A percentile compares a stretch with the other conserved stretches of the same genome.
These are phyloP conservation scores for Dicaeum eximium DNA, from an alignment of 2,113 vertebrate genomes.

Conservation along the genomic window DNA sequence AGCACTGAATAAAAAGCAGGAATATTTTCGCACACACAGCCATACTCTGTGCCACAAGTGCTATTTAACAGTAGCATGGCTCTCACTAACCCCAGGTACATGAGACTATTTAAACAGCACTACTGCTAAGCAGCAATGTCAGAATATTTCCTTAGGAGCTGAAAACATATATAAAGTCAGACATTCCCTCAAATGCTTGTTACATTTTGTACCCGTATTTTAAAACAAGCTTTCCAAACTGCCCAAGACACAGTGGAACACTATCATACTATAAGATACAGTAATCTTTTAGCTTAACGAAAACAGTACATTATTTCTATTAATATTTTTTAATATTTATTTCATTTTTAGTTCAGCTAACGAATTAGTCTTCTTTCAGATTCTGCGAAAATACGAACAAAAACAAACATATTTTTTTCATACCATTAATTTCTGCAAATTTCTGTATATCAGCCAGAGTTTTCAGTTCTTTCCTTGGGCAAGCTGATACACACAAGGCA, in stretches of 20 bases:
- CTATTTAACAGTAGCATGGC: not conserved
- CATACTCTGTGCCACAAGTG: not conserved
- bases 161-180: not conserved
- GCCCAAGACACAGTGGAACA: not conserved
- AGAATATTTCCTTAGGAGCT: not conserved
- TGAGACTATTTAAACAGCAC: not conserved
- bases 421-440: conserved; percentile 92
- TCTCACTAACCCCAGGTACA: not conserved
- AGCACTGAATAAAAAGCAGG: not conserved
- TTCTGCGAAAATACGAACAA: not conserved
- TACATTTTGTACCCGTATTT: not conserved
- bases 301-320: not conserved
- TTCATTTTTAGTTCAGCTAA: not conserved
- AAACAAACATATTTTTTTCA: conserved; percentile 32
- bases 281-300: not conserved
- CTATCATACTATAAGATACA: not conserved
- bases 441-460: conserved; percentile 87
- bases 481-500: conserved; percentile 91
- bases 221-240: not conserved
- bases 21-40: not conserved
- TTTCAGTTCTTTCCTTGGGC: conserved; percentile 84
- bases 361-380: not conserved
- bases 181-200: not conserved
- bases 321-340: not conserved
- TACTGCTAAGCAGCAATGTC: not conserved